These are phyloP conservation scores for Drosophila infuscata DNA, from an alignment of 2,888 invertebrate genomes.

Conservation along the genomic window DNA sequence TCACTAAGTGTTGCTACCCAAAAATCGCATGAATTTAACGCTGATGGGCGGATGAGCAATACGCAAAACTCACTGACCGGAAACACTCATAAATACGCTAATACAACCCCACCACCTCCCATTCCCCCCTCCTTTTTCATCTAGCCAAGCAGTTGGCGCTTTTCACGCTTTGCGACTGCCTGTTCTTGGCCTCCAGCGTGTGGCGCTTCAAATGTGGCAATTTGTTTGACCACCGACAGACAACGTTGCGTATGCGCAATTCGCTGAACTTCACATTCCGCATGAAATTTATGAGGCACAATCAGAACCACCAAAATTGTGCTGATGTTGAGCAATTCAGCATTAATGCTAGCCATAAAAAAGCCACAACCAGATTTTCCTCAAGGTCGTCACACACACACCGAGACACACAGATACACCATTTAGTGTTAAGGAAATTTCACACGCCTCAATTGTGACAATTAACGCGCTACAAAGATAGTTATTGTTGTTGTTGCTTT, in stretches of 20 bases:
- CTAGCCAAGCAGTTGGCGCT: conserved; percentile 43
- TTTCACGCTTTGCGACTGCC: conserved; percentile 70
- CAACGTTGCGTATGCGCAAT: conserved; percentile 55
- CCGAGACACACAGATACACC: conserved; percentile 9
- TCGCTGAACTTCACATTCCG: conserved; percentile 39
- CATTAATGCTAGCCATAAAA: conserved; percentile 54
- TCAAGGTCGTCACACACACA: conserved; percentile 67
- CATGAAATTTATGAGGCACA: conserved; percentile 42
- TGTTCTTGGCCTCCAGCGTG: conserved; percentile 70
- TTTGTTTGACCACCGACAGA: conserved; percentile 40
- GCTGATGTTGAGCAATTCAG: conserved; percentile 59
- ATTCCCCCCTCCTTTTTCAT: background rate
- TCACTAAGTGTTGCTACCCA: conserved; percentile 50
- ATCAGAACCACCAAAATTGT: conserved; percentile 55
- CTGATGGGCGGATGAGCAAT: conserved; percentile 46
- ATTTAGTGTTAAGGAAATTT: conserved; percentile 60
- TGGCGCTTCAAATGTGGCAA: conserved; percentile 46
- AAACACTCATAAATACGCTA: conserved; percentile 76
- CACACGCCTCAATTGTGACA: conserved; percentile 80
- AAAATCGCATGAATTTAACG: conserved; percentile 27
- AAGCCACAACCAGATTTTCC: conserved; percentile 40
- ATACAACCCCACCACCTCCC: background rate
- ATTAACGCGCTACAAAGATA: conserved; percentile 53
- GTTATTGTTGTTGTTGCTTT: conserved; percentile 19
- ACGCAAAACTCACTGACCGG: conserved; percentile 63